Evolutionary conservation across 2,888 invertebrate genomes (phyloP).

Genomic region (Platerodrilus igneus): DNA sequence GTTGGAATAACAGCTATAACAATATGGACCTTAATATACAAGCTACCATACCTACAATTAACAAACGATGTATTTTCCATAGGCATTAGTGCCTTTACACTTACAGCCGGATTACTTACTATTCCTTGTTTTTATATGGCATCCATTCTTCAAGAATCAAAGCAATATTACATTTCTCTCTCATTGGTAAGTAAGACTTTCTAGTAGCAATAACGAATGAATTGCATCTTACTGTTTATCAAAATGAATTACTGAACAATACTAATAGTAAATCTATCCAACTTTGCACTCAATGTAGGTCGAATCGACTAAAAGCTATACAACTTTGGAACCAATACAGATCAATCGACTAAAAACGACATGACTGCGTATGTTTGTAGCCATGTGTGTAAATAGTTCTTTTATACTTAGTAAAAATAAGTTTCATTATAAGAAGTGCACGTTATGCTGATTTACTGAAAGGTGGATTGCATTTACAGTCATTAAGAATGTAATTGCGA

Average conservation of each 20-base stretch:
- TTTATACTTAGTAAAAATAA: too few relatives aligned
- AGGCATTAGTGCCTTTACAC: slow-evolving; percentile 19
- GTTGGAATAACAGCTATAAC: slow-evolving; percentile 18
- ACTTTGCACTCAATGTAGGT: too few relatives aligned
- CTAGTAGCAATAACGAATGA: neutral
- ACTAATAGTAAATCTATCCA: too few relatives aligned
- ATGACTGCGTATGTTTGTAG: too few relatives aligned
- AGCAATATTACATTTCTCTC: slow-evolving; percentile 22
- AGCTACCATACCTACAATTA: slow-evolving; percentile 24
- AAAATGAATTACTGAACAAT: neutral
- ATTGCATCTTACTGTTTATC: neutral
- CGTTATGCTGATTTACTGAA: too few relatives aligned
- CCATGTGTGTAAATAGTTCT: too few relatives aligned
- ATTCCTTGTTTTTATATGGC: slow-evolving; percentile 28
- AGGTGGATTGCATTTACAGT: too few relatives aligned
- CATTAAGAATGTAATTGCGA: too few relatives aligned
- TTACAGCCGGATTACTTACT: slow-evolving; percentile 24
- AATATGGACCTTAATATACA: slow-evolving; percentile 22
- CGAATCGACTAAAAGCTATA: too few relatives aligned
- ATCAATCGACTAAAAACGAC: too few relatives aligned
- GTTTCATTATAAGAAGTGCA: too few relatives aligned
- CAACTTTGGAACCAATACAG: too few relatives aligned
- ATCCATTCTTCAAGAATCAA: slow-evolving; percentile 25
- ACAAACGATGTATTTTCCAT: slow-evolving; percentile 16
- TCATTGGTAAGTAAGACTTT: slow-evolving; percentile 22